These are phyloP conservation scores for Lacerta agilis DNA, from an alignment of 2,797 vertebrate genomes.

Conservation along the genomic window DNA sequence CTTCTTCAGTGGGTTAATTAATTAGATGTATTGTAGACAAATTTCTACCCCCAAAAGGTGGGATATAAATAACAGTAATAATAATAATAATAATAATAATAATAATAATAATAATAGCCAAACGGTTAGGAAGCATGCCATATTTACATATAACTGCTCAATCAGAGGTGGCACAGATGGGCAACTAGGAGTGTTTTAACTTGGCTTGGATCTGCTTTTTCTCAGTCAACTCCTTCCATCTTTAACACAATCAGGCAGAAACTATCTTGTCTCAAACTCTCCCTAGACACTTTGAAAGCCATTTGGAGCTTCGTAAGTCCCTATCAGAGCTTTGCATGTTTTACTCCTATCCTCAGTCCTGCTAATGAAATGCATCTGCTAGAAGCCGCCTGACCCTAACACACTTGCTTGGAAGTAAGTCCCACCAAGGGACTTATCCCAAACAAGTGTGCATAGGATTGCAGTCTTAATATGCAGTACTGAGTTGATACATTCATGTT, in stretches of 20 bases:
- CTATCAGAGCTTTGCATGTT: background rate
- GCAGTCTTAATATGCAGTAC: background rate
- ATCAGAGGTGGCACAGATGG: no score
- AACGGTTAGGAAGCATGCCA: background rate
- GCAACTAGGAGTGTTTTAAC: no score
- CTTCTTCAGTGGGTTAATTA: background rate
- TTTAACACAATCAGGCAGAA: background rate
- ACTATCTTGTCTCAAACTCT: background rate
- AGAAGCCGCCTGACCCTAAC: background rate
- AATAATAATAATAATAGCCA: background rate
- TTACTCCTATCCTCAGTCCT: background rate
- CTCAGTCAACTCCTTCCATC: background rate
- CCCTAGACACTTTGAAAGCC: background rate
- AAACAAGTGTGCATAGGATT: background rate
- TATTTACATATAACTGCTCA: background rate
- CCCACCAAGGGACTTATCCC: background rate
- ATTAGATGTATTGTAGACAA: background rate
- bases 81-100: no score
- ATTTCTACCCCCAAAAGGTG: background rate
- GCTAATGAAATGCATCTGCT: background rate
- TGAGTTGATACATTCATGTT: background rate
- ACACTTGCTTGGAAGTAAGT: background rate
- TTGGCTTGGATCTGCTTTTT: no score
- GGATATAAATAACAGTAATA: no score
- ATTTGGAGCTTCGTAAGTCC: background rate